phyloP scores from a whole-genome alignment of 2,797 vertebrate genomes.

The Ctenopoma multispine region DNA sequence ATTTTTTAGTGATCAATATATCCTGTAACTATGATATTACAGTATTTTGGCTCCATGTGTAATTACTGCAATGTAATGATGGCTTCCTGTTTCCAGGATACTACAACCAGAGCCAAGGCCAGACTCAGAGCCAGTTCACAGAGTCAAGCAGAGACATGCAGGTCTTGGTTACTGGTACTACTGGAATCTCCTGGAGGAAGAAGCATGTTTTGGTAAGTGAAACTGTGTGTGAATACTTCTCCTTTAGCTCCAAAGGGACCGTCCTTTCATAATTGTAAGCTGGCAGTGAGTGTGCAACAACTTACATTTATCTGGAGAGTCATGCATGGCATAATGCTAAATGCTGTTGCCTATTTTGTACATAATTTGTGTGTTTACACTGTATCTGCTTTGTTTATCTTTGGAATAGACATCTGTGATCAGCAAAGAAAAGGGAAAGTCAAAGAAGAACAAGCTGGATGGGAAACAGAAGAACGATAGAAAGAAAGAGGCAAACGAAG shows the following conservation, averaged over 20 bases:
- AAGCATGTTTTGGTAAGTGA: conserved; percentile 86
- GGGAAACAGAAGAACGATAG: conserved; percentile 85
- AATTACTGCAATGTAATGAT: not conserved
- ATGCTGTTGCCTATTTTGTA: not conserved
- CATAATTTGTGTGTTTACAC: not conserved
- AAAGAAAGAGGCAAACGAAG: conserved; percentile 76
- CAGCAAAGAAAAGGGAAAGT: conserved; percentile 89
- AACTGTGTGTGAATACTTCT: not conserved
- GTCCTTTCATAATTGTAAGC: conserved; percentile 7
- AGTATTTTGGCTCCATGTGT: conserved; percentile 3
- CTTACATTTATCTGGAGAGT: not conserved
- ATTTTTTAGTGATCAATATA: too few species aligned
- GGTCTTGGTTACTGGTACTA: conserved; percentile 90
- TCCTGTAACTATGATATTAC: too few species aligned
- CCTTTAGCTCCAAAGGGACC: too few species aligned
- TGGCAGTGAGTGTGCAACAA: not conserved
- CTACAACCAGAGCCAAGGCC: conserved; percentile 69
- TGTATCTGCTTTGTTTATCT: not conserved
- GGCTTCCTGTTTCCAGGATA: conserved; percentile 46
- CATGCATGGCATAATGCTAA: too few species aligned
- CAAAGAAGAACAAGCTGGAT: conserved; percentile 88
- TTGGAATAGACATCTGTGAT: conserved; percentile 74
- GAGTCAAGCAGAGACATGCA: conserved; percentile 72
- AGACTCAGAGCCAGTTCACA: conserved; percentile 68
- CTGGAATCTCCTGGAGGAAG: conserved; percentile 92